Conservation (phyloP, 92 coral and sea anemone genomes). For the Isaurus tuberculatus region DNA sequence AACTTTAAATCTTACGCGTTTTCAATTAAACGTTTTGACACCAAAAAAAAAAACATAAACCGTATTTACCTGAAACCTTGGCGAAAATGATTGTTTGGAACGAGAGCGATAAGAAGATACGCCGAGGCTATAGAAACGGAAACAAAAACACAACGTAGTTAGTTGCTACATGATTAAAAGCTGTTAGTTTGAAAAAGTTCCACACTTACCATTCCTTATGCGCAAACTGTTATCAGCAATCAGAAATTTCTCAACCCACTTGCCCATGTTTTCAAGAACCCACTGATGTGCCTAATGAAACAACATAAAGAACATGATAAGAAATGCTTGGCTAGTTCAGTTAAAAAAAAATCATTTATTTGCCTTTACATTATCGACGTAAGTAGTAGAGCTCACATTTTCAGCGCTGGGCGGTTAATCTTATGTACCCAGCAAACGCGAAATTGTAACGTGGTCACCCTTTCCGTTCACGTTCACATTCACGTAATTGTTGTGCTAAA, state of each 20-base stretch:
- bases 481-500: too few species aligned
- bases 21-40: too few species aligned
- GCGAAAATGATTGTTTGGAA: constrained; percentile 89
- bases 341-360: too few species aligned
- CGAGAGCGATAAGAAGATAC: constrained; percentile 87
- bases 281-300: constrained; percentile 91
- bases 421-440: too few species aligned
- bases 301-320: background rate
- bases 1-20: too few species aligned
- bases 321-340: too few species aligned
- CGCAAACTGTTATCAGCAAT: constrained; percentile 95
- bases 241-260: constrained; percentile 96
- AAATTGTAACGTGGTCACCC: too few species aligned
- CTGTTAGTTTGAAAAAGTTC: background rate
- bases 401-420: too few species aligned
- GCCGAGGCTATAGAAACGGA: constrained; percentile 77
- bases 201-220: constrained; percentile 81
- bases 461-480: too few species aligned
- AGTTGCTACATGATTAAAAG: background rate
- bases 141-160: background rate
- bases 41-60: too few species aligned
- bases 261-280: constrained; percentile 94
- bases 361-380: too few species aligned
- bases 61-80: constrained; percentile 87
- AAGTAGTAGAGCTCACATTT: too few species aligned